phyloP scores from a whole-genome alignment of 92 coral and sea anemone genomes.

The Paragorgia papillata region DNA sequence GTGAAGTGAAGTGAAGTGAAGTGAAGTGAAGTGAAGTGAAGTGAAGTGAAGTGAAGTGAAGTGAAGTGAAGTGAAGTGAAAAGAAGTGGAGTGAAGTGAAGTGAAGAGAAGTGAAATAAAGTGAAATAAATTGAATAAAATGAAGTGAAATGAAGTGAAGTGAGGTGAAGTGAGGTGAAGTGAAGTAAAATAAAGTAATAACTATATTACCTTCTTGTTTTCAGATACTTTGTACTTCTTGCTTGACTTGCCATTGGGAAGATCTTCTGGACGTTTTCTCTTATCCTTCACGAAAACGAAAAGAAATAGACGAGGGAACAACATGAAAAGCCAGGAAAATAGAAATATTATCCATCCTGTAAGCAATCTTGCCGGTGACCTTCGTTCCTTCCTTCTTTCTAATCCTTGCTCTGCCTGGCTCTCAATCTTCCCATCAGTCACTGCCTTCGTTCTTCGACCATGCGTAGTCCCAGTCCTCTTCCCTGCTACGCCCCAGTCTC shows the following conservation, averaged over 20 bases:
- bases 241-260: neutral
- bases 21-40: too few relatives aligned
- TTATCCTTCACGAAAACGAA: constrained; percentile 38
- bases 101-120: too few relatives aligned
- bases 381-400: neutral
- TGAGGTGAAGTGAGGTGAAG: too few relatives aligned
- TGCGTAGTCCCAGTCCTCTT: constrained; percentile 1
- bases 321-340: neutral
- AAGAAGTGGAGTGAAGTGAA: too few relatives aligned
- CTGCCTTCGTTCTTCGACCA: constrained; percentile 2
- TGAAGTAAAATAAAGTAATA: too few relatives aligned
- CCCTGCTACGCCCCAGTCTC: neutral
- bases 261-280: constrained; percentile 22
- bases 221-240: constrained; percentile 42
- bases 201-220: constrained; percentile 9
- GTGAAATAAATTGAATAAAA: too few relatives aligned
- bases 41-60: too few relatives aligned
- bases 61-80: too few relatives aligned
- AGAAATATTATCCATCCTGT: too few relatives aligned
- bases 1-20: too few relatives aligned
- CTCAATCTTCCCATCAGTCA: neutral
- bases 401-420: neutral
- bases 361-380: too few relatives aligned
- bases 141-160: too few relatives aligned
- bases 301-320: constrained; percentile 20